Conservation (phyloP, 2,113 vertebrate species). For the Anhinga anhinga region DNA sequence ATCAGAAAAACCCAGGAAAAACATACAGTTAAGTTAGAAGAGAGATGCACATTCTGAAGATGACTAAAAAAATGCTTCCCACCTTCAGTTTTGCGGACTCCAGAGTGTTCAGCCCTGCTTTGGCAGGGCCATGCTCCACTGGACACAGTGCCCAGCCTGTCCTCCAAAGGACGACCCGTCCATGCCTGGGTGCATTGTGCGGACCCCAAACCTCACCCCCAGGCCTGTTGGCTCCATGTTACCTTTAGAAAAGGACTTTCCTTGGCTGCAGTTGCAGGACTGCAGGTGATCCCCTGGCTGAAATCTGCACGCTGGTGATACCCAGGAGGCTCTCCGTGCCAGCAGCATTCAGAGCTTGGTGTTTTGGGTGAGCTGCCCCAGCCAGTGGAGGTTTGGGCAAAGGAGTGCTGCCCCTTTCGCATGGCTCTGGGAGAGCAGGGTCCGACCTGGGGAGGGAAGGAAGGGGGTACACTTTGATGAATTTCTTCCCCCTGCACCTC, state of each 20-base stretch:
- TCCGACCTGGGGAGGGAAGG: neutral
- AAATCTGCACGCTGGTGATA: neutral
- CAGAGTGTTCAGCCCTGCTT: neutral
- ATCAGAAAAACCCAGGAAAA: neutral
- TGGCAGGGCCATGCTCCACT: accelerated
- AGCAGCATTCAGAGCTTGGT: neutral
- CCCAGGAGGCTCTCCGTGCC: neutral
- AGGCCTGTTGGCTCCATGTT: neutral
- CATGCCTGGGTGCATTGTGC: no score
- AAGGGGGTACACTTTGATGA: neutral
- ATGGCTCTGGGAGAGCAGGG: neutral
- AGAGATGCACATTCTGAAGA: neutral
- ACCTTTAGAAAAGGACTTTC: neutral
- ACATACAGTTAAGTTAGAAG: neutral
- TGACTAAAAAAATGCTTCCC: neutral
- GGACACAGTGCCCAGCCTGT: neutral
- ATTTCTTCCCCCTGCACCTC: neutral
- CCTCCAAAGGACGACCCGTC: neutral
- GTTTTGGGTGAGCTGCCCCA: neutral
- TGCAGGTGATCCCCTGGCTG: neutral
- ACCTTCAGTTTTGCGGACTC: neutral
- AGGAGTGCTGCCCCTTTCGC: neutral
- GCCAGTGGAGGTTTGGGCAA: neutral
- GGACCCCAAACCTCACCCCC: neutral
- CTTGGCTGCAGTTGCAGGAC: neutral